Base-by-base conservation (phyloP, 1,140 invertebrate species). In the Liolophura sinensis region DNA sequence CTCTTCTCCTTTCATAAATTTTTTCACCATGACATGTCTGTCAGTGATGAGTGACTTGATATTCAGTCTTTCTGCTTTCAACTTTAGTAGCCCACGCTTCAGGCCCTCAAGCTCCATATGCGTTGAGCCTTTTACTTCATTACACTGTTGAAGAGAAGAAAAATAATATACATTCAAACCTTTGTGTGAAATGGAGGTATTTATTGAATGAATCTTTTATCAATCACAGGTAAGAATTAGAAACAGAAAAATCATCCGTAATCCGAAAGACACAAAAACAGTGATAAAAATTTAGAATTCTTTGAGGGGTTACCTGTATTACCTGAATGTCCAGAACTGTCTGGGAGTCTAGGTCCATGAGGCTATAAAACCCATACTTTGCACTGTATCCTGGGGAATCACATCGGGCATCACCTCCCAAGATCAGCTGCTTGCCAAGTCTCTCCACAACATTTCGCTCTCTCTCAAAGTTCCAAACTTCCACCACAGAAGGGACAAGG, bases 361-460 rank as follows among this genome's bases (percentile, higher is more conserved):
- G 16, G 15, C 60, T 63, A 50, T 70, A 72, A 14, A 64, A 67
- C 3, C 71, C 71, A 64, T 65, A 72, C 48, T 67, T 72, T 1
- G 71, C 68, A n/a, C 62, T 65, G 58, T 72, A 59, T 12, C 68
- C 71, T n/a, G 68, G 67, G 15, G 62, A 61, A 48, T 66, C 68
- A 49, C 55, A 65, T 22, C 64, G 18, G n/a, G 54, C 67, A 68
- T 65, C 62, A n/a, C 67, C 61, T 31, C 62, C 67, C 18, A 68
- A 16, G 22, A 27, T 66, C 57, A 9, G 27, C 25, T 11, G 25
- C 31, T 52, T 18, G 50, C 22, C 50, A 18, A 52, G 22, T 59
- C 27, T 24, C n/a, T 59, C 20, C 46, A n/a, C 31, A 9, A 59
- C 27, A 24, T 31, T n/a, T 11, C 46, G 18, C n/a, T 24, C 22